Conservation (phyloP, 2,113 vertebrate species). For the Rana temporaria region DNA sequence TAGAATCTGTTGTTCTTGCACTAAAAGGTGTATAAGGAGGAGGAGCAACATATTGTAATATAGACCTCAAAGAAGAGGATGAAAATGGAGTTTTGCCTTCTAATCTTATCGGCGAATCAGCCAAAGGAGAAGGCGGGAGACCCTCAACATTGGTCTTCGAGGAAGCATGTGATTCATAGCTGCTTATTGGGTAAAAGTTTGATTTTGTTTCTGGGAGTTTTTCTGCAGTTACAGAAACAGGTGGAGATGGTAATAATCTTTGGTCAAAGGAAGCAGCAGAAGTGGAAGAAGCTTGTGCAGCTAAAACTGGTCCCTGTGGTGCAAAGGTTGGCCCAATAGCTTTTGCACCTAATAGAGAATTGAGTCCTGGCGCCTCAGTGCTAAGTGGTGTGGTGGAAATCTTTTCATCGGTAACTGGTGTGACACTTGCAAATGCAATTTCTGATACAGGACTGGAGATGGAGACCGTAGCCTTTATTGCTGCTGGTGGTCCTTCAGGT, state of each 20-base stretch:
- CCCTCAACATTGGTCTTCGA: background rate
- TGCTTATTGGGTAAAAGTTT: too few relatives aligned
- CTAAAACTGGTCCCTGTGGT: background rate
- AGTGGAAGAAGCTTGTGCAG: background rate
- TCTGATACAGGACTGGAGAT: background rate
- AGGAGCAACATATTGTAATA: constrained; percentile 10
- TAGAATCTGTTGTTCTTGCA: background rate
- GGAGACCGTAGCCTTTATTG: constrained; percentile 19
- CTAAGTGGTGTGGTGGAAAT: background rate
- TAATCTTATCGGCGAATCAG: background rate
- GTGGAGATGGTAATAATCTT: background rate
- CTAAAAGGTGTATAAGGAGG: constrained; percentile 22
- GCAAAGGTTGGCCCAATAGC: background rate
- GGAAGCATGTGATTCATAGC: too few relatives aligned
- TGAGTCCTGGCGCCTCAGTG: background rate
- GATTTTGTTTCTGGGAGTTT: too few relatives aligned
- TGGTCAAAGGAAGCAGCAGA: background rate
- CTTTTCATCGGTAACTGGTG: background rate
- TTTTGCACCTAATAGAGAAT: too few relatives aligned
- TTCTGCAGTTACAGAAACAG: too few relatives aligned
- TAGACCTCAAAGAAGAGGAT: background rate
- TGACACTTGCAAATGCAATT: background rate
- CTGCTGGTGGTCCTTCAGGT: background rate
- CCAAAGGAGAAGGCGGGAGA: background rate
- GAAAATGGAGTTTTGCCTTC: background rate